A percentile compares a stretch with the other conserved stretches of the same genome.
These are phyloP conservation scores for Clangula hyemalis DNA, from an alignment of 2,797 vertebrate species.

Conservation along the genomic window DNA sequence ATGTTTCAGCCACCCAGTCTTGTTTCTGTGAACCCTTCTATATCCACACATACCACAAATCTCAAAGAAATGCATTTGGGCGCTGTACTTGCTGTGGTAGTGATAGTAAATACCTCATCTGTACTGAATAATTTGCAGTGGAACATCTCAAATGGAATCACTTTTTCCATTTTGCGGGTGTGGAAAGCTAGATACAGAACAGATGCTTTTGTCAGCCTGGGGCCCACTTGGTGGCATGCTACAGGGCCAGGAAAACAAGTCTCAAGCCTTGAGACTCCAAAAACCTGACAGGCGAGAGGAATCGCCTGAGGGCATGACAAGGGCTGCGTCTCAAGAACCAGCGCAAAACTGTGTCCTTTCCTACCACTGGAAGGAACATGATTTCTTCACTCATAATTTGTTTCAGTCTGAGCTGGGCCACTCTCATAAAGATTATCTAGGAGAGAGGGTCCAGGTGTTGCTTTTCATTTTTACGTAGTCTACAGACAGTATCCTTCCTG, in stretches of 20 bases:
- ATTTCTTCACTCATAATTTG: not conserved
- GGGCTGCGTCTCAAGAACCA: not conserved
- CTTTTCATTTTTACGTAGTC: not conserved
- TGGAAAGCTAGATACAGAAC: not conserved
- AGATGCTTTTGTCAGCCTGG: not conserved
- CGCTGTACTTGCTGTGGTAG: not conserved
- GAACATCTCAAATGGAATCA: not conserved
- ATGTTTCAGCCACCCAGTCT: not conserved
- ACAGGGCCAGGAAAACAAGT: not conserved
- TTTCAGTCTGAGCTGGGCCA: not conserved
- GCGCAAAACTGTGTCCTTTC: not conserved
- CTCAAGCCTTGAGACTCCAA: not conserved
- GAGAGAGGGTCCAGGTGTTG: not conserved
- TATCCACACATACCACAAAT: not conserved
- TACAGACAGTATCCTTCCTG: not conserved
- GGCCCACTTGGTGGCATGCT: fast-evolving
- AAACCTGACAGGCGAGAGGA: not conserved
- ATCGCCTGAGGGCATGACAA: too few species aligned
- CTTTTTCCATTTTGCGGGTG: not conserved
- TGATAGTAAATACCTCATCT: not conserved
- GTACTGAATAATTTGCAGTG: not conserved
- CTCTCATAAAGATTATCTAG: not conserved
- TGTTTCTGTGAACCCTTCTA: not conserved
- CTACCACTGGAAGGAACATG: not conserved
- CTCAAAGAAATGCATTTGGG: not conserved